phyloP scores from a whole-genome alignment of 2,113 vertebrate genomes.

The Noctilio leporinus region DNA sequence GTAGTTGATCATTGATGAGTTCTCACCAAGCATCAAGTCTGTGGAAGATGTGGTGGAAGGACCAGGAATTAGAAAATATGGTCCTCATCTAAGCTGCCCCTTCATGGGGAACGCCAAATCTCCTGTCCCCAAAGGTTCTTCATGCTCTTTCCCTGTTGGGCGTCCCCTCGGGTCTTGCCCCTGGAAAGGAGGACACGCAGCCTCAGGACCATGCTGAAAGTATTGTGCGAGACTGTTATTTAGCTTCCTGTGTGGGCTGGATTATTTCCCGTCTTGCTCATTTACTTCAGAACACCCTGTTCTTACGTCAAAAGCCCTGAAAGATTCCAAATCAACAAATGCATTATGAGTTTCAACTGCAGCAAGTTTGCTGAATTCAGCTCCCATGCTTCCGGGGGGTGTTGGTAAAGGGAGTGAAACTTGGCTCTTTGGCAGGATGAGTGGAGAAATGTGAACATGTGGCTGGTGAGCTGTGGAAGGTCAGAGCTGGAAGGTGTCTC shows the following conservation, averaged over 20 bases:
- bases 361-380: neutral
- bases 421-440: neutral
- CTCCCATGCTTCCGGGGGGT: neutral
- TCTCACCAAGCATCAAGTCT: neutral
- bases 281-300: neutral
- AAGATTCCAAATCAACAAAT: neutral
- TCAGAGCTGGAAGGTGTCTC: neutral
- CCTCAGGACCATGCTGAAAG: neutral
- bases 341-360: neutral
- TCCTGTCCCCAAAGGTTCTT: too few relatives aligned
- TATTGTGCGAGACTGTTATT: neutral
- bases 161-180: neutral
- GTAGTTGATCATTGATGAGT: neutral
- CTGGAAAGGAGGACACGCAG: neutral
- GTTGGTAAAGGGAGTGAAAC: neutral
- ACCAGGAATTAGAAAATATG: neutral
- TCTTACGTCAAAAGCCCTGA: neutral
- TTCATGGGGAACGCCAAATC: neutral
- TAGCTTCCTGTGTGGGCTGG: neutral
- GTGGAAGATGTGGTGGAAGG: neutral
- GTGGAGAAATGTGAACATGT: neutral
- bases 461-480: neutral
- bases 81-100: neutral
- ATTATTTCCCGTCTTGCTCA: neutral
- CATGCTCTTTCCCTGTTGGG: neutral